A percentile compares a stretch with the other conserved stretches of the same genome.
Evolutionary conservation across 2,113 vertebrate genomes (phyloP).

Genomic region (Neoarius graeffei): DNA sequence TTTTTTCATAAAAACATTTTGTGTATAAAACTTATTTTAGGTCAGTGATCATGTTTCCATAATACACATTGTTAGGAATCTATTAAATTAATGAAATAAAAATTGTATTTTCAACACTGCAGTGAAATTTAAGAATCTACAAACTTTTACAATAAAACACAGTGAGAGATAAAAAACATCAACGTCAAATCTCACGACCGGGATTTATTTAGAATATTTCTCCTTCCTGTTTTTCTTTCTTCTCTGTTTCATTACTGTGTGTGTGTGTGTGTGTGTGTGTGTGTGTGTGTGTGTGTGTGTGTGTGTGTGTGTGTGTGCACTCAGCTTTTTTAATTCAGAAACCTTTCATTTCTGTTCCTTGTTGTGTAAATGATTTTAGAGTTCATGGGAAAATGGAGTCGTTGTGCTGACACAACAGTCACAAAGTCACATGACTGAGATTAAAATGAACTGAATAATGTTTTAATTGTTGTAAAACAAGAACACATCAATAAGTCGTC

Average conservation of each 20-base stretch:
- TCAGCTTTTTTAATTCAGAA: not conserved
- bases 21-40: not conserved
- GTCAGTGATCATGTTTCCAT: not conserved
- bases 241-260: not conserved
- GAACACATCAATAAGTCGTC: too few relatives aligned
- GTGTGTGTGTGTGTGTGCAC: not conserved
- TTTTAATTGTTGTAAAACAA: too few relatives aligned
- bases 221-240: not conserved
- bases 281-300: constrained; percentile 12
- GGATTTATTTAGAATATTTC: not conserved
- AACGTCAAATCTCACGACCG: not conserved
- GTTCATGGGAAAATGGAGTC: not conserved
- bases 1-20: not conserved
- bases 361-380: not conserved
- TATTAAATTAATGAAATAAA: not conserved
- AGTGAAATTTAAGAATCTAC: not conserved
- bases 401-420: not conserved
- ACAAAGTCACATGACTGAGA: not conserved
- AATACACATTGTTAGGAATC: not conserved
- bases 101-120: not conserved
- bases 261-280: not conserved
- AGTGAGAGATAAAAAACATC: not conserved
- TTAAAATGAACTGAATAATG: too few relatives aligned
- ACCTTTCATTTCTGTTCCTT: not conserved
- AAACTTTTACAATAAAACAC: not conserved